These are phyloP conservation scores for Xerus rutilus DNA, from an alignment of 2,797 vertebrate genomes.

Conservation along the genomic window DNA sequence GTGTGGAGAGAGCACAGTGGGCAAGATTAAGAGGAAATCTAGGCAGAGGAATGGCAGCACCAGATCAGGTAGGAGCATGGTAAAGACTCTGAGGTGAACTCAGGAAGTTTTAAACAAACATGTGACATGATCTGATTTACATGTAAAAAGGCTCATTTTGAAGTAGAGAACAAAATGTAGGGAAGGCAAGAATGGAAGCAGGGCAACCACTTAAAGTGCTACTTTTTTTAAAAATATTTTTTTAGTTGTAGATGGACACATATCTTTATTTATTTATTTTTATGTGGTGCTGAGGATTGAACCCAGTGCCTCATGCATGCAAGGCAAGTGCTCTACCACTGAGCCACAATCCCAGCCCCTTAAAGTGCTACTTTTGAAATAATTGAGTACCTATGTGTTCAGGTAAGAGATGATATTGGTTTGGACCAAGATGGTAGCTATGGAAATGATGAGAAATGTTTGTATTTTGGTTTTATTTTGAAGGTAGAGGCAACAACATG, in stretches of 20 bases:
- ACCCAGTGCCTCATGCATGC: too few relatives aligned
- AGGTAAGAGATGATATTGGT: background rate
- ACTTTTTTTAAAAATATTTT: too few relatives aligned
- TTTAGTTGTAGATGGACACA: too few relatives aligned
- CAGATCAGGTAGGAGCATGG: background rate
- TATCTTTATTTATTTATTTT: too few relatives aligned
- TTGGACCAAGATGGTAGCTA: constrained; percentile 12
- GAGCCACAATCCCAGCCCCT: too few relatives aligned
- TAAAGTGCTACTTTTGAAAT: background rate
- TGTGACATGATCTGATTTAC: background rate
- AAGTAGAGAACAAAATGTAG: background rate
- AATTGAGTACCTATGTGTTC: too few relatives aligned
- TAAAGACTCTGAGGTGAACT: background rate
- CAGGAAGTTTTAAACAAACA: background rate
- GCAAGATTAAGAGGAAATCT: background rate
- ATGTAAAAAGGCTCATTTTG: background rate
- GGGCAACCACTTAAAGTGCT: background rate
- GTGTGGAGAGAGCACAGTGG: background rate
- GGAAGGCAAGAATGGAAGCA: constrained; percentile 34
- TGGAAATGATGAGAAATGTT: constrained; percentile 22
- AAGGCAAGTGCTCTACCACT: too few relatives aligned
- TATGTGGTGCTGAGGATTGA: too few relatives aligned
- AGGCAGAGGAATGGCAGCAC: background rate
- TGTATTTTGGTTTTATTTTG: constrained; percentile 1
- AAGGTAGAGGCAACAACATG: constrained; percentile 9